A percentile compares a stretch with the other conserved stretches of the same genome.
phyloP scores from a whole-genome alignment of 2,888 invertebrate genomes.

The Lucinisca nassula region DNA sequence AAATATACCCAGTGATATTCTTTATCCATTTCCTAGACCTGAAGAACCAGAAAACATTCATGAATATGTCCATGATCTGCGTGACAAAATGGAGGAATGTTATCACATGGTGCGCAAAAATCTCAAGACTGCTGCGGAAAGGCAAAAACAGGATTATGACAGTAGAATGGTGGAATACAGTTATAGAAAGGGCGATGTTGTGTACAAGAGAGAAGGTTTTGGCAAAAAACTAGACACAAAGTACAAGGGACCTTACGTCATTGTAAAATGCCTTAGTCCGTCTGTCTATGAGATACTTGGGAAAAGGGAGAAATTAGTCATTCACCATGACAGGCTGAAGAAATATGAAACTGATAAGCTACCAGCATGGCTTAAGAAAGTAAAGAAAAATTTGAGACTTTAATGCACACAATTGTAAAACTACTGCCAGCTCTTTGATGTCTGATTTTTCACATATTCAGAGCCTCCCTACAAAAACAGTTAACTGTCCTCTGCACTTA shows the following conservation, averaged over 20 bases:
- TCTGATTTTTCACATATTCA: background rate
- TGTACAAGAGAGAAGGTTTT: background rate
- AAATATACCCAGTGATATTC: background rate
- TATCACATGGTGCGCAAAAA: background rate
- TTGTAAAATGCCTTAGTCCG: background rate
- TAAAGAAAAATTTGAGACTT: background rate
- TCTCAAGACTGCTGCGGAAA: background rate
- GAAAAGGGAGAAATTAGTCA: background rate
- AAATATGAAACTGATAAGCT: background rate
- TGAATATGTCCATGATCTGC: background rate
- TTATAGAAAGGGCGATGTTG: constrained; percentile 13
- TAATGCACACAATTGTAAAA: background rate
- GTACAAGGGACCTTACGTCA: background rate
- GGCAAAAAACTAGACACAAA: background rate
- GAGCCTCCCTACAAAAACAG: too few species aligned
- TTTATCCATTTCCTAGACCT: too few species aligned
- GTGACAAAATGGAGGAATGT: background rate
- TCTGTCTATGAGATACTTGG: background rate
- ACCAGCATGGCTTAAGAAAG: background rate
- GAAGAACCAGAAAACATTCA: background rate
- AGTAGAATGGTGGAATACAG: background rate
- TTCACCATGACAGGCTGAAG: too few species aligned
- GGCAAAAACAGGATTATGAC: too few species aligned
- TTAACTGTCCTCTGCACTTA: too few species aligned
- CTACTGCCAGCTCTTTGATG: background rate